Evolutionary conservation across 2,888 invertebrate species (phyloP).

Genomic region (Mactromeris polynyma): DNA sequence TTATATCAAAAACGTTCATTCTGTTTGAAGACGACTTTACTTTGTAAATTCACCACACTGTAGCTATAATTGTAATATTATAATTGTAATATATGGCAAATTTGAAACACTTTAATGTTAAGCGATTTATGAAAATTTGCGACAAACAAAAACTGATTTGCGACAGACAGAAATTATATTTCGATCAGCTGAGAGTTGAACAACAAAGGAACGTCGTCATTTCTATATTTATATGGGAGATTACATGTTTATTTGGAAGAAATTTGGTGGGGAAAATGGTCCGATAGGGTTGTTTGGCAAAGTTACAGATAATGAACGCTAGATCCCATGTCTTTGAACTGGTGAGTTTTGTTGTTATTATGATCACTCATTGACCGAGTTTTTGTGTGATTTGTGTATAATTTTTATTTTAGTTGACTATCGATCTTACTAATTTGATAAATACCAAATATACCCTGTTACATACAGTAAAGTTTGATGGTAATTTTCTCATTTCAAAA

Average conservation of each 20-base stretch:
- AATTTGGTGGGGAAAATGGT: conserved; percentile 23
- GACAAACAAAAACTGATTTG: conserved; percentile 40
- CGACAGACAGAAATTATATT: conserved; percentile 42
- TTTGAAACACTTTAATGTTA: background rate
- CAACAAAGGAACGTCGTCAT: conserved; percentile 67
- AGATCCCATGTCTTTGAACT: conserved; percentile 79
- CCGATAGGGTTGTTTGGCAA: conserved; percentile 21
- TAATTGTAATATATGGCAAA: background rate
- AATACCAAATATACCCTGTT: no score
- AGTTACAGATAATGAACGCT: conserved; percentile 76
- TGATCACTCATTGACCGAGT: conserved; percentile 9
- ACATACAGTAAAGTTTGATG: no score
- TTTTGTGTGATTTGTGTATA: conserved; percentile 23
- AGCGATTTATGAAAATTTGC: conserved; percentile 8
- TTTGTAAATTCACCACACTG: background rate
- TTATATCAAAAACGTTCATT: background rate
- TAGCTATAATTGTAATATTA: background rate
- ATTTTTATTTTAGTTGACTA: background rate
- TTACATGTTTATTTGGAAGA: background rate
- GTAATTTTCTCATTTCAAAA: no score
- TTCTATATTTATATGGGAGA: conserved; percentile 34
- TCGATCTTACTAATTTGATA: no score
- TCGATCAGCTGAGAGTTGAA: conserved; percentile 56
- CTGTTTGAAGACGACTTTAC: background rate
- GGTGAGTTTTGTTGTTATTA: conserved; percentile 59